Base-by-base conservation (phyloP, 1,140 invertebrate species). In the Penaeus japonicus region DNA sequence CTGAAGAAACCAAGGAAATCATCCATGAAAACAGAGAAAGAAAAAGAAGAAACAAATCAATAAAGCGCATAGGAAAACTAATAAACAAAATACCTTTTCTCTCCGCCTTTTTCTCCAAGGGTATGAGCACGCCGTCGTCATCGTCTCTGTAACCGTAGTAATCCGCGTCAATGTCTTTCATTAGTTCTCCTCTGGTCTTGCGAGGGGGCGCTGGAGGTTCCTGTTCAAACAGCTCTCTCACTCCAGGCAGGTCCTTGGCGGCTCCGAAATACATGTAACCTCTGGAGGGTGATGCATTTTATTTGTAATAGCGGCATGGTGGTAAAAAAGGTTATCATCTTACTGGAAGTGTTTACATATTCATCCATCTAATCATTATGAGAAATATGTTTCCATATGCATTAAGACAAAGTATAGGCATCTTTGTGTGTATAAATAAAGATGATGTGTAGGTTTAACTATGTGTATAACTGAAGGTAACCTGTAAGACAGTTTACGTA, bases 251-350 rank as follows among this genome's bases (percentile, higher is more conserved):
- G 93, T 99, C 98, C 93, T 99, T 99, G 0, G 99, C 98, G 55
- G 99, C 99, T 83, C 99, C 99, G 93, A 99, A 99, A 93, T 99
- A 99, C 93, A 99, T 99, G 92, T 99, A 99, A 0, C 99, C 99
- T 91, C 97, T 90, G 79, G 24, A 78, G 62, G 30, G 32, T 22
- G 27, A 78, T 47, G 22, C 35, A 30, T 7, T 73, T 10, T 12
- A 27, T 27, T 73, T 27, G n/a, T 62, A 27, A 73, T 12, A 27
- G 1, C 7, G 65, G 32, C 65, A 32, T 10, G 47, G 47, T 15
- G 15, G 10, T 12, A 47, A 15, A 12, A 1, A 12, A 4, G 15
- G 4, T 47, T 12, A 0, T 47, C 15, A 47, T 12, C 47, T 47
- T 47, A 47, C 15, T 47, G 47, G 15, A 7, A 7, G 7, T 4